A percentile compares a stretch with the other conserved stretches of the same genome.
Conservation (phyloP, 2,888 invertebrate species). For the Aphidius colemani region DNA sequence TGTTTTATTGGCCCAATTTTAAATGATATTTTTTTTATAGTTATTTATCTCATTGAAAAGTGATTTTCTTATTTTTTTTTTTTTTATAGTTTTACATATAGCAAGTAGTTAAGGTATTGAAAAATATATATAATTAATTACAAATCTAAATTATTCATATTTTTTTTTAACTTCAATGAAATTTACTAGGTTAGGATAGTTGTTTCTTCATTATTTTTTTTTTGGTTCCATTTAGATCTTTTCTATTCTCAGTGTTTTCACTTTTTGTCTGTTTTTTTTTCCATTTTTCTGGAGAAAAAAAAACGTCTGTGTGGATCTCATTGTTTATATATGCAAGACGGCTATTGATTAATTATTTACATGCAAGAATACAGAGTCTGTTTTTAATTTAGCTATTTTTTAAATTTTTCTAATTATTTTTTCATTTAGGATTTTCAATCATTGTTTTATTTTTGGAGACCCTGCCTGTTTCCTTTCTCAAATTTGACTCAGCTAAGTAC, state of each 20-base stretch:
- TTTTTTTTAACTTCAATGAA: slow-evolving; percentile 36
- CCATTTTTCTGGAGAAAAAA: neutral
- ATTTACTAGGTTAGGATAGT: slow-evolving; percentile 12
- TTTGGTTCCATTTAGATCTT: slow-evolving; percentile 16
- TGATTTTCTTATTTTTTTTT: neutral
- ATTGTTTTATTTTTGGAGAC: slow-evolving; percentile 17
- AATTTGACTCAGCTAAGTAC: slow-evolving; percentile 44
- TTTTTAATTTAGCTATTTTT: slow-evolving; percentile 25
- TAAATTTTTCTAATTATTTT: neutral
- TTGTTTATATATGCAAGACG: slow-evolving; percentile 25
- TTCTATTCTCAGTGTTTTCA: neutral
- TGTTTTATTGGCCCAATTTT: too few species aligned
- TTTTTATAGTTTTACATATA: slow-evolving; percentile 52
- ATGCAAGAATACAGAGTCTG: slow-evolving; percentile 35
- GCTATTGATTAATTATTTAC: slow-evolving; percentile 40
- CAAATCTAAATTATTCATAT: slow-evolving; percentile 56
- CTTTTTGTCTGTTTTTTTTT: slow-evolving; percentile 10
- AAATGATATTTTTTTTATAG: too few species aligned
- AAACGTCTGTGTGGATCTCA: slow-evolving; percentile 8
- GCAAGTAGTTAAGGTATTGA: slow-evolving; percentile 60
- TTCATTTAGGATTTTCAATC: neutral
- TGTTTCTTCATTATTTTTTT: slow-evolving; percentile 24
- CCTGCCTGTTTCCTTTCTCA: slow-evolving; percentile 25
- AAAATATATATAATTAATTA: slow-evolving; percentile 60
- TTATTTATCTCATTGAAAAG: too few species aligned